Evolutionary conservation across 1,140 invertebrate species (phyloP).

Genomic region (Aphis gossypii): DNA sequence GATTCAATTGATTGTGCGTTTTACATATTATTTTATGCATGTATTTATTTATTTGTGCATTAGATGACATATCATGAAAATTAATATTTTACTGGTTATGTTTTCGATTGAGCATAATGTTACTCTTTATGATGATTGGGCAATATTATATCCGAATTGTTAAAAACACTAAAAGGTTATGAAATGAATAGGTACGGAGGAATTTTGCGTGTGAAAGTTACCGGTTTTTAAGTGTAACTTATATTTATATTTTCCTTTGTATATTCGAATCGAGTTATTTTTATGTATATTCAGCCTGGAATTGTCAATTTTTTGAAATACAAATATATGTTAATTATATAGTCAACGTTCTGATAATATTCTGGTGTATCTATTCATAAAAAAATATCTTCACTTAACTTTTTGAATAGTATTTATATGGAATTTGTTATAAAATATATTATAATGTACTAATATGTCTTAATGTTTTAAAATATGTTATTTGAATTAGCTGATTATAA

Average conservation of each 20-base stretch:
- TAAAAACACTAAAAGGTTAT: not conserved
- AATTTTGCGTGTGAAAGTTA: conserved; percentile 18
- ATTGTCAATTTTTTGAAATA: not conserved
- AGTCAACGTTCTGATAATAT: not conserved
- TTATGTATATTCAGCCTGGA: not conserved
- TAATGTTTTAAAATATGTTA: not conserved
- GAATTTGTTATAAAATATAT: not conserved
- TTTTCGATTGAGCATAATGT: not conserved
- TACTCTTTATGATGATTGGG: not conserved
- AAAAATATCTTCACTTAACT: not conserved
- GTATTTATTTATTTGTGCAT: not conserved
- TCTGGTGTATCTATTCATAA: not conserved
- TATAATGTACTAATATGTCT: not conserved
- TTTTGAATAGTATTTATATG: not conserved
- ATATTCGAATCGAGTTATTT: not conserved
- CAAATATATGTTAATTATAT: not conserved
- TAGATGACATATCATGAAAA: conserved; percentile 11
- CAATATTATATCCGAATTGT: not conserved
- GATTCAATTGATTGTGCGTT: not conserved
- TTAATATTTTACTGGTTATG: conserved; percentile 17
- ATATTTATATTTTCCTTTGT: not conserved
- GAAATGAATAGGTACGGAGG: not conserved
- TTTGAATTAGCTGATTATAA: not conserved
- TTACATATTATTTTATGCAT: not conserved
- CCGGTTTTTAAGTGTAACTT: not conserved